A percentile compares a stretch with the other conserved stretches of the same genome.
Evolutionary conservation across 2,888 invertebrate species (phyloP).

Genomic region (Oeneis ivallda): DNA sequence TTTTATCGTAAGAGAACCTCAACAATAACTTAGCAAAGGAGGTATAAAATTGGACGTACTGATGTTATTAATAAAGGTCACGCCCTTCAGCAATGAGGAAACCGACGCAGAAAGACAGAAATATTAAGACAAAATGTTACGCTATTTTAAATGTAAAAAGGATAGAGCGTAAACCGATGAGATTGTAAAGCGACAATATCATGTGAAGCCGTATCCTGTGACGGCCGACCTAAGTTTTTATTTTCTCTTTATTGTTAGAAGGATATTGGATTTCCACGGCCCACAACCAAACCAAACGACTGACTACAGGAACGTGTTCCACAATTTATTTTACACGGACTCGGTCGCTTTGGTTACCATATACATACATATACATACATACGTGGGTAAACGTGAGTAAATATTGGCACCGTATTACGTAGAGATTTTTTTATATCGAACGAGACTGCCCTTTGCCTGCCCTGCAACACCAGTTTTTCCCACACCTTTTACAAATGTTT

Average conservation of each 20-base stretch:
- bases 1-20: no score
- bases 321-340: not conserved
- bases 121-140: not conserved
- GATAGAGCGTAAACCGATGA: not conserved
- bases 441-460: no score
- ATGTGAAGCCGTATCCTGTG: not conserved
- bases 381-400: not conserved
- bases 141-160: not conserved
- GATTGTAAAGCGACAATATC: not conserved
- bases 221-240: not conserved
- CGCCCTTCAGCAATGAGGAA: not conserved
- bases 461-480: no score
- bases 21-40: no score
- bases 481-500: no score
- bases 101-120: not conserved
- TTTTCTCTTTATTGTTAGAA: not conserved
- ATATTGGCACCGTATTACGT: no score
- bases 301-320: not conserved
- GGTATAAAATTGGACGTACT: no score
- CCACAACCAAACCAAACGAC: not conserved
- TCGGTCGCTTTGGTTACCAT: not conserved
- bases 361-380: not conserved
- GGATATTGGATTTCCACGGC: slow-evolving; percentile 5
- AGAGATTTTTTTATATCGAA: no score
- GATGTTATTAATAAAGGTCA: not conserved